These are phyloP conservation scores for Notarius quadriscutis DNA, from an alignment of 2,113 vertebrate species.

Conservation along the genomic window DNA sequence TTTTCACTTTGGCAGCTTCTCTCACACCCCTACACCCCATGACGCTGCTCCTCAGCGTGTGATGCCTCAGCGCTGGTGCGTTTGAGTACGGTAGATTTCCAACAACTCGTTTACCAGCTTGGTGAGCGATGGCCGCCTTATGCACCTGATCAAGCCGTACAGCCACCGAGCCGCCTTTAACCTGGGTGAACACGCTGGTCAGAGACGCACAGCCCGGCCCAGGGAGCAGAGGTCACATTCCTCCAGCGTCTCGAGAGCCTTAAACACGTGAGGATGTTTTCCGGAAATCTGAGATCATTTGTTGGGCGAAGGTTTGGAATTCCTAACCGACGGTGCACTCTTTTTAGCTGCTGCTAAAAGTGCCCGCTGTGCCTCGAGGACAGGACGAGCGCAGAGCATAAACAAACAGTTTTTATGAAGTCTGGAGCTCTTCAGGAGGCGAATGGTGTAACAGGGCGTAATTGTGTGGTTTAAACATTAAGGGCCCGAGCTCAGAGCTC, in stretches of 20 bases:
- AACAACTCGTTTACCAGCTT: neutral
- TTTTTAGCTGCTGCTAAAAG: conserved; percentile 1
- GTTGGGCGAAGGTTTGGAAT: neutral
- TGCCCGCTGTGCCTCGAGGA: neutral
- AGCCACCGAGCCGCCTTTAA: conserved; percentile 61
- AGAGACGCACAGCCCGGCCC: conserved; percentile 49
- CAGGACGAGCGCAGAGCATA: neutral
- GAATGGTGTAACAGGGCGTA: neutral
- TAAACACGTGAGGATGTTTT: conserved; percentile 60
- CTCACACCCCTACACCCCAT: neutral
- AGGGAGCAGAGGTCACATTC: conserved; percentile 59
- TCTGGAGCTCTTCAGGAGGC: neutral
- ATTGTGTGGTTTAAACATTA: neutral
- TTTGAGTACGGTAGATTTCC: neutral
- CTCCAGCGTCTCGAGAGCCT: conserved; percentile 53
- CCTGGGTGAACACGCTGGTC: conserved; percentile 60
- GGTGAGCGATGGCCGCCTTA: too few relatives aligned
- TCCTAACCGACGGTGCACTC: neutral
- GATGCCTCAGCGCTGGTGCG: neutral
- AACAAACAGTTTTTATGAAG: neutral
- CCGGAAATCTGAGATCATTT: neutral
- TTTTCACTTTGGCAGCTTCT: neutral
- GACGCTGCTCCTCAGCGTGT: neutral
- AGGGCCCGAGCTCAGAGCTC: neutral
- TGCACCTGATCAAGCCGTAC: neutral